These are phyloP conservation scores for Seira musarum DNA, from an alignment of 2,888 invertebrate species.

Conservation along the genomic window DNA sequence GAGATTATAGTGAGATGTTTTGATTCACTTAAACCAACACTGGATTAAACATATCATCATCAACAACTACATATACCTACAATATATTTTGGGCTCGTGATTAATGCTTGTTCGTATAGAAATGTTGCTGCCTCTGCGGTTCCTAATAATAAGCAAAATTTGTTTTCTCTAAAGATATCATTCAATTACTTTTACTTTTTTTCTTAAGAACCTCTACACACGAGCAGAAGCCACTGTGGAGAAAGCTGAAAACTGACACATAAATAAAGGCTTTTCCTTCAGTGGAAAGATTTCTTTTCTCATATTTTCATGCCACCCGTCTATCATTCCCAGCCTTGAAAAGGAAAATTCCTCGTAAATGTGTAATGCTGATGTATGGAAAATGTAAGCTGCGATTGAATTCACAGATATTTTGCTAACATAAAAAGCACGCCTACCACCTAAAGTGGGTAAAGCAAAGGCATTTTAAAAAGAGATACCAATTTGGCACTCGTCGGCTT, in stretches of 20 bases:
- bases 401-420: neutral
- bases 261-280: neutral
- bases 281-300: neutral
- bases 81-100: neutral
- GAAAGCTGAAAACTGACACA: slow-evolving; percentile 1
- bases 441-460: too few relatives aligned
- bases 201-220: neutral
- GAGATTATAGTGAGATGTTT: neutral
- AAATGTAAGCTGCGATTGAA: neutral
- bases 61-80: neutral
- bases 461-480: neutral
- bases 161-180: slow-evolving; percentile 1
- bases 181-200: slow-evolving; percentile 7
- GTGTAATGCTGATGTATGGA: neutral
- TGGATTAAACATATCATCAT: neutral
- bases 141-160: neutral
- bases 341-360: neutral
- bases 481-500: too few relatives aligned
- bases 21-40: neutral
- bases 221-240: neutral
- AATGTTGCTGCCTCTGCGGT: neutral
- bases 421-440: too few relatives aligned
- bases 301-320: neutral
- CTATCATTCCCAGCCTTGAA: neutral
- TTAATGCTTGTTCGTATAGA: neutral